Evolutionary conservation across 1,140 invertebrate species (phyloP).

Genomic region (Bicyclus anynana): DNA sequence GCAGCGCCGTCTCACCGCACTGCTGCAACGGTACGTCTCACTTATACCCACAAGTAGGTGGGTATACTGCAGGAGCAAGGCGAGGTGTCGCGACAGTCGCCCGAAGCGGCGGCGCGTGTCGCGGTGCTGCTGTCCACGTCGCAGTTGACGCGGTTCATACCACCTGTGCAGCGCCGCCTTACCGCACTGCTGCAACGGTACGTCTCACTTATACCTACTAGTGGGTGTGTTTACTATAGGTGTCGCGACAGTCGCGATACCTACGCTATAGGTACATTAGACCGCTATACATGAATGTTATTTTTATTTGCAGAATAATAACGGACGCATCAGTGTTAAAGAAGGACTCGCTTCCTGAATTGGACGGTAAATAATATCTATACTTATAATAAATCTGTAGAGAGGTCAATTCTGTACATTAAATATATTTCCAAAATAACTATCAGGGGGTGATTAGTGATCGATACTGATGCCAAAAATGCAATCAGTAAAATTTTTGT

Average conservation of each 20-base stretch:
- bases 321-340: slow-evolving; percentile 7
- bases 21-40: slow-evolving; percentile 33
- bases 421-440: too few species aligned
- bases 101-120: slow-evolving; percentile 21
- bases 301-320: slow-evolving; percentile 28
- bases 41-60: too few species aligned
- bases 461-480: too few species aligned
- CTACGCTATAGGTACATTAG: too few species aligned
- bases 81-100: slow-evolving; percentile 20
- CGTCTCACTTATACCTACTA: too few species aligned
- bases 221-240: too few species aligned
- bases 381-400: not conserved
- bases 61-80: slow-evolving; percentile 38
- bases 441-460: too few species aligned
- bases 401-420: too few species aligned
- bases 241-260: not conserved
- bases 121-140: slow-evolving; percentile 35
- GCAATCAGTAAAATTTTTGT: too few species aligned
- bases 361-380: slow-evolving; percentile 20
- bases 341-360: slow-evolving; percentile 22
- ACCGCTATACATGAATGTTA: too few species aligned
- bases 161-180: slow-evolving; percentile 35
- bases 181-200: slow-evolving; percentile 35
- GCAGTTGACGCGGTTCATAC: slow-evolving; percentile 28
- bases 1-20: slow-evolving; percentile 33